These are phyloP conservation scores for Columba livia DNA, from an alignment of 2,113 vertebrate species.

Conservation along the genomic window DNA sequence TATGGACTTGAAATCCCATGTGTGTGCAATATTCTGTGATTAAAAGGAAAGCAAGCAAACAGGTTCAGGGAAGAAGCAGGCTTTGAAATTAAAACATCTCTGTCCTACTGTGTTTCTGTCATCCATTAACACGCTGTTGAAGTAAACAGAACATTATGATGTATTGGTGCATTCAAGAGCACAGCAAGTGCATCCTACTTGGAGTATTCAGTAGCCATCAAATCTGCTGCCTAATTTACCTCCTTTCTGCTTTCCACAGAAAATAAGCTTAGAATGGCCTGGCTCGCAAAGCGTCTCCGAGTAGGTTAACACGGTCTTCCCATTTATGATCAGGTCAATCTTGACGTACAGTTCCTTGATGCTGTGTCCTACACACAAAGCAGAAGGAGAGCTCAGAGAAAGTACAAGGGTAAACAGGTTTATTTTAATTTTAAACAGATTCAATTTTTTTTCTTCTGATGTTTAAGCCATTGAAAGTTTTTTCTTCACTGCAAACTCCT, in stretches of 20 bases:
- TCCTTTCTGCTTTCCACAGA: constrained; percentile 81
- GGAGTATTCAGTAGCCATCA: neutral
- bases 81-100: constrained; percentile 15
- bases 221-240: constrained; percentile 65
- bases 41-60: constrained; percentile 6
- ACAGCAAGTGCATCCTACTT: neutral
- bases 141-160: neutral
- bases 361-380: constrained; percentile 58
- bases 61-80: neutral
- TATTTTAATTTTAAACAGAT: neutral
- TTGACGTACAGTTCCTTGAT: constrained; percentile 60
- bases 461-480: neutral
- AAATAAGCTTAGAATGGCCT: constrained; percentile 37
- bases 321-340: neutral
- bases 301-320: constrained; percentile 26
- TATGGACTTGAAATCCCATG: neutral
- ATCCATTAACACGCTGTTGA: constrained; percentile 2
- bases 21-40: neutral
- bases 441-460: neutral
- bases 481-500: neutral
- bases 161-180: neutral
- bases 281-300: constrained; percentile 59
- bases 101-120: constrained; percentile 5
- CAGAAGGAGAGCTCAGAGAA: neutral
- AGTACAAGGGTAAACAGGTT: neutral